Evolutionary conservation across 2,113 vertebrate species (phyloP).

Genomic region (Peromyscus maniculatus): DNA sequence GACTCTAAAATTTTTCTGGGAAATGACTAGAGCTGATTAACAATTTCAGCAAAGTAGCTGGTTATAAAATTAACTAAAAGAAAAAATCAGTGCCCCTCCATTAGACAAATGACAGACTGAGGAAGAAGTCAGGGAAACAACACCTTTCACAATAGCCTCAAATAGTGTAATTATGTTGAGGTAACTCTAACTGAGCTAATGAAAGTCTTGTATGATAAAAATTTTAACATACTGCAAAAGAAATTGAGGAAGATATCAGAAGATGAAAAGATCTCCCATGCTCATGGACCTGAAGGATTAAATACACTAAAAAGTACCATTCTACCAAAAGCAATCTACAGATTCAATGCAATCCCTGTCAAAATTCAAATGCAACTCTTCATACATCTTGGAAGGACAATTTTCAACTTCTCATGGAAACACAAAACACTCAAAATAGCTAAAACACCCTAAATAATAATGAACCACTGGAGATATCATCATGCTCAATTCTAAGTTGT

Average conservation of each 20-base stretch:
- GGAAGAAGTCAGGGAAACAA: not conserved
- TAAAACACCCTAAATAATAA: not conserved
- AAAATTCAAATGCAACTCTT: not conserved
- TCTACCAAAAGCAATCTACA: not conserved
- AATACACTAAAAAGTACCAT: not conserved
- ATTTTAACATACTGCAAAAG: not conserved
- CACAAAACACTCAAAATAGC: not conserved
- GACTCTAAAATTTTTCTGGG: not conserved
- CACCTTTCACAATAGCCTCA: not conserved
- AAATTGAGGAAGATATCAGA: not conserved
- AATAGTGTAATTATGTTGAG: not conserved
- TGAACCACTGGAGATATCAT: not conserved
- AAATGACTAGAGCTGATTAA: not conserved
- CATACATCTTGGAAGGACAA: not conserved
- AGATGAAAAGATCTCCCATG: not conserved
- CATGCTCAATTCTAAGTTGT: not conserved
- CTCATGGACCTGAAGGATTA: not conserved
- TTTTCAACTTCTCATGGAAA: not conserved
- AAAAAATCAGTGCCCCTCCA: not conserved
- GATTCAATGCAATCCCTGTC: not conserved
- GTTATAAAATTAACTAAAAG: not conserved
- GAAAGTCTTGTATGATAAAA: not conserved
- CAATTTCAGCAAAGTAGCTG: not conserved
- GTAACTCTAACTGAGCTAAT: not conserved
- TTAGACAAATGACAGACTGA: not conserved